Percentiles rank a stretch among this genome's conserved stretches.
phyloP scores from a whole-genome alignment of 2,888 invertebrate species.

The Protonemura montana region DNA sequence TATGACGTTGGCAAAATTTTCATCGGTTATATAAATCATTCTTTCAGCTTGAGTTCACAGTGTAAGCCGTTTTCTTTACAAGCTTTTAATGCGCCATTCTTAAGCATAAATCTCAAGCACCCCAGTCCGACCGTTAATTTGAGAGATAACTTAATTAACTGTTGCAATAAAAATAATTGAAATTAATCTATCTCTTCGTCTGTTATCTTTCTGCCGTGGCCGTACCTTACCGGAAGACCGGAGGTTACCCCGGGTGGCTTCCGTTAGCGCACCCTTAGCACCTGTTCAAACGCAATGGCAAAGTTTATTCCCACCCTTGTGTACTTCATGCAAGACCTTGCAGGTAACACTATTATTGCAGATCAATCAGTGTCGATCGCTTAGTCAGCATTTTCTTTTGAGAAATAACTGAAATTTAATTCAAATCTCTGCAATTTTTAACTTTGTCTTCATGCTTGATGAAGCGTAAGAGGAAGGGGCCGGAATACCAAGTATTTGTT shows the following conservation, averaged over 20 bases:
- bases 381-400: not conserved
- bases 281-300: not conserved
- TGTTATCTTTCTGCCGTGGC: not conserved
- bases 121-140: not conserved
- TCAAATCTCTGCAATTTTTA: not conserved
- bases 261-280: slow-evolving; percentile 2
- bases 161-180: slow-evolving; percentile 5
- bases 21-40: not conserved
- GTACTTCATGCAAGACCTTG: not conserved
- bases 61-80: not conserved
- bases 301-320: slow-evolving; percentile 7
- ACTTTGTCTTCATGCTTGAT: not conserved
- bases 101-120: not conserved
- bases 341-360: not conserved
- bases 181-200: slow-evolving; percentile 16
- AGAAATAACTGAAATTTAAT: not conserved
- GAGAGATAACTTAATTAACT: not conserved
- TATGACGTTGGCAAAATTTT: not conserved
- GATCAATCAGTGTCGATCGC: slow-evolving; percentile 27
- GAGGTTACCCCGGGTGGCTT: not conserved
- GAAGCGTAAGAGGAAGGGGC: not conserved
- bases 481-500: not conserved
- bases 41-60: not conserved
- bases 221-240: slow-evolving; percentile 5
- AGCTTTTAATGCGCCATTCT: not conserved